These are phyloP conservation scores for Todiramphus chloris DNA, from an alignment of 2,113 vertebrate genomes.

Conservation along the genomic window DNA sequence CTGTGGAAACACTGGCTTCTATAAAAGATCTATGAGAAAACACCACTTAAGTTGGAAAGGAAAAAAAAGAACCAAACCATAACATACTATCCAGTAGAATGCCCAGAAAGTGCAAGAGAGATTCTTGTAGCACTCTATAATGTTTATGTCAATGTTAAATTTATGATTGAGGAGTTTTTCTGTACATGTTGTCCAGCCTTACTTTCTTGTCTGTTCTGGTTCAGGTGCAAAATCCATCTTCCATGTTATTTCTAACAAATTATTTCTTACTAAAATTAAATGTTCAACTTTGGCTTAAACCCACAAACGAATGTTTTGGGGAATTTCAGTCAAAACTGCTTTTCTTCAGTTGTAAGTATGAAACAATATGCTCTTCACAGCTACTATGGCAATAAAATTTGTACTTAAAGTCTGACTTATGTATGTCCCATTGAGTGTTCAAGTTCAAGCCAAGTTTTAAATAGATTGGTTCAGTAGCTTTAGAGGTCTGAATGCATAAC, in stretches of 20 bases:
- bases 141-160: neutral
- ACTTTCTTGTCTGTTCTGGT: neutral
- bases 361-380: neutral
- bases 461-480: conserved; percentile 45
- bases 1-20: neutral
- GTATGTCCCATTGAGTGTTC: neutral
- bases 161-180: neutral
- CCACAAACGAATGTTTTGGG: neutral
- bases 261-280: neutral
- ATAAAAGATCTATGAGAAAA: neutral
- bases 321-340: neutral
- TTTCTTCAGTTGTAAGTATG: neutral
- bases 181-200: neutral
- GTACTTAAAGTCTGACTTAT: neutral
- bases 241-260: neutral
- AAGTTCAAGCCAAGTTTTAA: conserved; percentile 22
- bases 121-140: neutral
- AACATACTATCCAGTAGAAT: neutral
- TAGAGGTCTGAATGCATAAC: conserved; percentile 3
- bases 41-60: neutral
- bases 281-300: neutral
- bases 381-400: neutral
- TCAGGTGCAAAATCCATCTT: neutral
- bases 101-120: neutral
- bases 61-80: neutral